Evolutionary conservation across 2,797 vertebrate species (phyloP).

Genomic region (Danio choprae): DNA sequence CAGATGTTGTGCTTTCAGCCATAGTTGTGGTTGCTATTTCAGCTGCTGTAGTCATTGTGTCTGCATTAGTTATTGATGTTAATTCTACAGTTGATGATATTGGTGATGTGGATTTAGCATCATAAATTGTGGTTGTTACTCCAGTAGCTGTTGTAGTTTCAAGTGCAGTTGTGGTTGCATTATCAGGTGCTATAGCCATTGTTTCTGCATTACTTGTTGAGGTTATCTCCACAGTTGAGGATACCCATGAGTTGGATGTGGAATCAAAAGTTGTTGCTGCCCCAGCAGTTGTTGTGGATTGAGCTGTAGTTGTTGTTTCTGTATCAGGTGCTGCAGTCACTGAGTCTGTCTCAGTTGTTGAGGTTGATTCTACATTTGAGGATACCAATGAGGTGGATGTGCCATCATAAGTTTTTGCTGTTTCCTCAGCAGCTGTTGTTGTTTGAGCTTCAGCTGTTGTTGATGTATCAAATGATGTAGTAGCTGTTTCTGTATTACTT

Average conservation of each 20-base stretch:
- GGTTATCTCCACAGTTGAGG: no score
- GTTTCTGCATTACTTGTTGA: no score
- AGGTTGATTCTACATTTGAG: not conserved
- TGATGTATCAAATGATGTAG: not conserved
- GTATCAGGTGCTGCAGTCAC: no score
- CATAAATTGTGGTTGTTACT: not conserved
- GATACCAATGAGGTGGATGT: not conserved
- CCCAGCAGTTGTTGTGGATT: no score
- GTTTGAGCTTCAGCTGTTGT: no score
- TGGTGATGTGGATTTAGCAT: not conserved
- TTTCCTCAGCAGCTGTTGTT: fast-evolving
- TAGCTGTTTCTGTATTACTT: not conserved
- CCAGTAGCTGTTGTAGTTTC: not conserved
- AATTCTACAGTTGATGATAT: fast-evolving
- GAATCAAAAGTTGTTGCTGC: no score
- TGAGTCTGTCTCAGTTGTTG: not conserved
- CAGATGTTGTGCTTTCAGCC: not conserved
- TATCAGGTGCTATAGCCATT: not conserved
- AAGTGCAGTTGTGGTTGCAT: not conserved
- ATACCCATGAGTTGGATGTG: no score
- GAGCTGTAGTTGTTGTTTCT: no score
- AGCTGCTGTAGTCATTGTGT: no score
- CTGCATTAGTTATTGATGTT: not conserved
- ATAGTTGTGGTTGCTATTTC: not conserved
- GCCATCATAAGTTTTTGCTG: not conserved